These are phyloP conservation scores for Malurus cyaneus DNA, from an alignment of 2,113 vertebrate species.

Conservation along the genomic window DNA sequence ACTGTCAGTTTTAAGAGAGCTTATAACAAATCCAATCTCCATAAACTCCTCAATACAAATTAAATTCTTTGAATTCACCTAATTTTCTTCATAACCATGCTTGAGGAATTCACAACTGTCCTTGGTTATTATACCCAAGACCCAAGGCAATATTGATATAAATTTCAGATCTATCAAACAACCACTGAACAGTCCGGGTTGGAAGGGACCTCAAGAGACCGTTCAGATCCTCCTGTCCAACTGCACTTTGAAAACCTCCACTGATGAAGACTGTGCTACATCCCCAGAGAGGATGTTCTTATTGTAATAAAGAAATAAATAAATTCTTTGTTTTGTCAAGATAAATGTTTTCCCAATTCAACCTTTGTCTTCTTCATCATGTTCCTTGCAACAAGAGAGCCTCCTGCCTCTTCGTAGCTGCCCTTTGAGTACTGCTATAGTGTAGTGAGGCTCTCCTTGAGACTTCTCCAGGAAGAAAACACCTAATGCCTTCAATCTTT, in stretches of 20 bases:
- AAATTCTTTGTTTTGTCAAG: background rate
- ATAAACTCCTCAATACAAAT: background rate
- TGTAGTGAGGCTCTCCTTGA: background rate
- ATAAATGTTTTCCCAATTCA: background rate
- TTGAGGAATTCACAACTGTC: background rate
- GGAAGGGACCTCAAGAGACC: background rate
- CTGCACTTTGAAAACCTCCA: background rate
- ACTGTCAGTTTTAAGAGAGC: background rate
- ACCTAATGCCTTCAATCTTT: background rate
- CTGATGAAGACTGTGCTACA: background rate
- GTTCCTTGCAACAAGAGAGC: background rate
- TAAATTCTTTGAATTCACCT: background rate
- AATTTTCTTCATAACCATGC: background rate
- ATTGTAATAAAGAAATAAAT: background rate
- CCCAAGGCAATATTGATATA: background rate
- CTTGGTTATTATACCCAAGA: background rate
- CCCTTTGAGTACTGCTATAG: background rate
- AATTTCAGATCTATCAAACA: background rate
- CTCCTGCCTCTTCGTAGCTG: background rate
- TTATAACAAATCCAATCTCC: background rate
- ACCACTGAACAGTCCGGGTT: background rate
- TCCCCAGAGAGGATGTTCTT: background rate
- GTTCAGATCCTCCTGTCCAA: background rate
- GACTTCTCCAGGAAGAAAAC: background rate
- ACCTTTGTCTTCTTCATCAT: background rate